phyloP scores from a whole-genome alignment of 1,140 invertebrate species.

The Drosophila pseudoobscura region DNA sequence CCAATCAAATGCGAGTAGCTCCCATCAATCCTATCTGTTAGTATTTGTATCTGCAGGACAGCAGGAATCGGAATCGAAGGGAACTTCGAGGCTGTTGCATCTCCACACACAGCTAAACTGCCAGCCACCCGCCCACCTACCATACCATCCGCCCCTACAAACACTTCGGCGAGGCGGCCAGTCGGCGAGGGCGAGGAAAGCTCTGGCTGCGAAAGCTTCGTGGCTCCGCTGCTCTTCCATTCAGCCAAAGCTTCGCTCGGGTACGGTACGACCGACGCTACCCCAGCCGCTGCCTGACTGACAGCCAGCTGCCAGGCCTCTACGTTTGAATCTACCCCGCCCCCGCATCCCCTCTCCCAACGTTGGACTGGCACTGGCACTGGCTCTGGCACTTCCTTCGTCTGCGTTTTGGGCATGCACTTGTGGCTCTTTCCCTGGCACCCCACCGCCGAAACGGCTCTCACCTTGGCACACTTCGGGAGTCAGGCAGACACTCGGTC shows the following conservation, averaged over 20 bases:
- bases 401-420: slow-evolving; percentile 50
- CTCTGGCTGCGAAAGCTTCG: slow-evolving; percentile 25
- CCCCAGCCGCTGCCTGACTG: slow-evolving; percentile 1
- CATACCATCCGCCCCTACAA: too few relatives aligned
- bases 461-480: slow-evolving; percentile 34
- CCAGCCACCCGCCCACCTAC: too few relatives aligned
- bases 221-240: slow-evolving; percentile 13
- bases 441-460: neutral
- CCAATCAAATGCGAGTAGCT: too few relatives aligned
- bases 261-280: neutral
- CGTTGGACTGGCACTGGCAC: too few relatives aligned
- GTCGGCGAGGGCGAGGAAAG: slow-evolving; percentile 5
- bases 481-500: neutral
- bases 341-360: too few relatives aligned
- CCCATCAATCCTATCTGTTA: neutral
- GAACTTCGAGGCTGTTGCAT: slow-evolving; percentile 42
- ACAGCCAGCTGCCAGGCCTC: neutral
- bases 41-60: slow-evolving; percentile 13
- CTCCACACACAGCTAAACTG: neutral
- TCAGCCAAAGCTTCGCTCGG: slow-evolving; percentile 36
- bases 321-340: slow-evolving; percentile 1
- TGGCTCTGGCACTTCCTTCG: neutral
- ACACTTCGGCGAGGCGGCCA: too few relatives aligned
- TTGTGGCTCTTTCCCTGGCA: slow-evolving; percentile 51
- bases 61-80: slow-evolving; percentile 2